A percentile compares a stretch with the other conserved stretches of the same genome.
Conservation (phyloP, 2,113 vertebrate species). For the Eleginops maclovinus region DNA sequence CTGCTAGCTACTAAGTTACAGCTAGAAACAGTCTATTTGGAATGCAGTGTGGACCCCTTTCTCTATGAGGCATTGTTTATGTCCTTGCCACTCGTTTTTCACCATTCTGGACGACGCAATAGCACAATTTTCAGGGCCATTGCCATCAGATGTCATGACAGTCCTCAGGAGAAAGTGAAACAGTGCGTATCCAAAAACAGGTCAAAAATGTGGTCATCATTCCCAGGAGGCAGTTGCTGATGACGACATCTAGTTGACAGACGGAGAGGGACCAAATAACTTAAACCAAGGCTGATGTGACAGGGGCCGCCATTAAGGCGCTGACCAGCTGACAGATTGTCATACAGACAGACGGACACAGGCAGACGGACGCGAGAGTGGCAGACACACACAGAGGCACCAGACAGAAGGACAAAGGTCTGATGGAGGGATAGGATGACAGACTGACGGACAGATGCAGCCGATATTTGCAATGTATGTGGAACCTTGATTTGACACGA, state of each 20-base stretch:
- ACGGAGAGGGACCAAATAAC: constrained; percentile 53
- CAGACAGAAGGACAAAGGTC: constrained; percentile 23
- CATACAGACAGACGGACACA: constrained; percentile 42
- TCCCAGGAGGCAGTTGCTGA: constrained; percentile 50
- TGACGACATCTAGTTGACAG: constrained; percentile 67
- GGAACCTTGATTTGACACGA: constrained; percentile 17
- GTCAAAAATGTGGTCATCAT: constrained; percentile 58
- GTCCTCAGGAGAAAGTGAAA: constrained; percentile 23
- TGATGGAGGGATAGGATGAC: constrained; percentile 32
- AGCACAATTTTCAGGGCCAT: constrained; percentile 3
- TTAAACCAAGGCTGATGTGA: constrained; percentile 67
- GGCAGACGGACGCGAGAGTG: constrained; percentile 14
- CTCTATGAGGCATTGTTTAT: background rate
- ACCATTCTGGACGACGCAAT: background rate
- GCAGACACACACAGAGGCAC: constrained; percentile 19
- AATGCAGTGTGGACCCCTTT: background rate
- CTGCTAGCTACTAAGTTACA: no score
- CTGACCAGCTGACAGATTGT: constrained; percentile 67
- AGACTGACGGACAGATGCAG: constrained; percentile 23
- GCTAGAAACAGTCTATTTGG: background rate
- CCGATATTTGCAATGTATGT: constrained; percentile 21
- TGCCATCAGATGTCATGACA: constrained; percentile 24
- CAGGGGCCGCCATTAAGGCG: constrained; percentile 65
- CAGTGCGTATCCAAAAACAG: constrained; percentile 41
- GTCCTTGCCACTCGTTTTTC: background rate